Conservation (phyloP, 2,113 vertebrate species). For the Erpornis zantholeuca region DNA sequence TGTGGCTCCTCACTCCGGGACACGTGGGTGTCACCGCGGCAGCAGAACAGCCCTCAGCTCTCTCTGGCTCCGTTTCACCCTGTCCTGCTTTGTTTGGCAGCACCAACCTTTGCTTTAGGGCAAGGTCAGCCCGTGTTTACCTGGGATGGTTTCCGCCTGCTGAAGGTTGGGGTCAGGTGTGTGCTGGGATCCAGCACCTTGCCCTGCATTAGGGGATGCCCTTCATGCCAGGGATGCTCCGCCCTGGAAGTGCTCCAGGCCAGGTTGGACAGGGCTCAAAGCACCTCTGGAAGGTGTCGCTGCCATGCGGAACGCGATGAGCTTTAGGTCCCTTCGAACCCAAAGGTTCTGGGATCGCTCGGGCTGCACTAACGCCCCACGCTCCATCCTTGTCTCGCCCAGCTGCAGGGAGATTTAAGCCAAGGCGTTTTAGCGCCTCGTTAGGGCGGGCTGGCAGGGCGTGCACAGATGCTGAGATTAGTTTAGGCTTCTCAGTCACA, state of each 20-base stretch:
- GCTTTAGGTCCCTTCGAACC: neutral
- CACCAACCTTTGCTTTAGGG: accelerated
- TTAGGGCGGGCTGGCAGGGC: neutral
- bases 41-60: neutral
- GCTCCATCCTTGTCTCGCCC: neutral
- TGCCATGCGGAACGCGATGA: neutral
- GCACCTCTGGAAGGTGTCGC: neutral
- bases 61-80: neutral
- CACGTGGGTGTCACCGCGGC: neutral
- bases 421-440: neutral
- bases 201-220: neutral
- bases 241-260: neutral
- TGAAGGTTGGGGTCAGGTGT: neutral
- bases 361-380: accelerated
- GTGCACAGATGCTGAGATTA: neutral
- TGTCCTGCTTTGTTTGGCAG: neutral
- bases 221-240: neutral
- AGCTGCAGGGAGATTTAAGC: neutral
- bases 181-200: neutral
- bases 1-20: accelerated
- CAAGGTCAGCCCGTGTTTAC: neutral
- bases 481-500: neutral
- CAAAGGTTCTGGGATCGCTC: neutral
- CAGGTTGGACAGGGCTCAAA: neutral
- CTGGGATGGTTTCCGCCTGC: accelerated